Conservation (phyloP, 2,888 invertebrate species). For the Agonopterix alstromeriana region DNA sequence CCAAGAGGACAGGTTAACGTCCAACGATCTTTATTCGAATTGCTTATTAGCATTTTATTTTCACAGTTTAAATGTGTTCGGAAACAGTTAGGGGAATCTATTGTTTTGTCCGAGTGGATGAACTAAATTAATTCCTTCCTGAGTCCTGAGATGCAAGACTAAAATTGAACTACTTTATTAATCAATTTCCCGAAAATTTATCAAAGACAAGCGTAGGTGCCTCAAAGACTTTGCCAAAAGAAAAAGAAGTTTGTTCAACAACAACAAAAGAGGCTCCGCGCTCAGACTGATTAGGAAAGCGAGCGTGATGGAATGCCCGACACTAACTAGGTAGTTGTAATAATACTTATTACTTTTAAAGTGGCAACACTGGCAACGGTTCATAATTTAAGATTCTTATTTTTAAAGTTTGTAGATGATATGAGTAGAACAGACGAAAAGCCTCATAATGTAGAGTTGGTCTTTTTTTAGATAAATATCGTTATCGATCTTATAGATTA, state of each 20-base stretch:
- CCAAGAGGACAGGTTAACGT: constrained; percentile 40
- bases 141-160: too few species aligned
- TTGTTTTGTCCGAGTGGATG: constrained; percentile 10
- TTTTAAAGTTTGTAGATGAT: background rate
- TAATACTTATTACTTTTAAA: background rate
- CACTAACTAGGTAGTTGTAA: constrained; percentile 4
- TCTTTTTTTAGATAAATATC: too few species aligned
- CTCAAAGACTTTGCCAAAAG: too few species aligned
- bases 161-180: too few species aligned
- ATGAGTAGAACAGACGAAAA: too few species aligned
- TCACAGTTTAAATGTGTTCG: constrained; percentile 26
- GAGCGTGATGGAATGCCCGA: background rate
- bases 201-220: too few species aligned
- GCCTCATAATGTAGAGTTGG: too few species aligned
- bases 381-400: background rate
- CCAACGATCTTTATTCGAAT: constrained; percentile 30
- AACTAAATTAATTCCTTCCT: constrained; percentile 3
- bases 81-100: constrained; percentile 23
- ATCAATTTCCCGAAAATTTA: too few species aligned
- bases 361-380: background rate
- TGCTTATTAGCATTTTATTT: constrained; percentile 43
- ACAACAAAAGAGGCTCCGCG: too few species aligned
- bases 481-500: too few species aligned
- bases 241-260: too few species aligned
- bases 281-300: too few species aligned